Conservation (phyloP, 1,140 invertebrate genomes). For the Rhopalosiphum padi region DNA sequence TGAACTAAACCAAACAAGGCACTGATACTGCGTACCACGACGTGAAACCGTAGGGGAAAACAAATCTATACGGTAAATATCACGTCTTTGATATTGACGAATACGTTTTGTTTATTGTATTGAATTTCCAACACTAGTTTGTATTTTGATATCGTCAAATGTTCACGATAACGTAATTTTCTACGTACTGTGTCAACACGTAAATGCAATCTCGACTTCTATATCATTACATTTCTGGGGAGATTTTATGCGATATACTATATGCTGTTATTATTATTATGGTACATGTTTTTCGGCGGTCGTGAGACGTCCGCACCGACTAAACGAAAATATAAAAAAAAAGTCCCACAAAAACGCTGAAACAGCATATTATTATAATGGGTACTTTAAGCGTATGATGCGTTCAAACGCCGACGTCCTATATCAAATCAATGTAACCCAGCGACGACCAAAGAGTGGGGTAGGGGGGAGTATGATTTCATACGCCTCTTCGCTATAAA, state of each 20-base stretch:
- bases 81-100: slow-evolving; percentile 2
- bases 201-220: background rate
- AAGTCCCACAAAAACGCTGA: too few species aligned
- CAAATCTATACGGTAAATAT: background rate
- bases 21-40: background rate
- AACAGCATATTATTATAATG: too few species aligned
- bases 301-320: too few species aligned
- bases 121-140: background rate
- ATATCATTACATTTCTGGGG: background rate
- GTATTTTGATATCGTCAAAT: slow-evolving; percentile 3
- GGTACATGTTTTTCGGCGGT: too few species aligned
- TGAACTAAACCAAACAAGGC: background rate
- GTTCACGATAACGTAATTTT: slow-evolving; percentile 1
- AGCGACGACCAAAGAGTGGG: too few species aligned
- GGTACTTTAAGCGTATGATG: too few species aligned
- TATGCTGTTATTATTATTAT: too few species aligned
- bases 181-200: background rate
- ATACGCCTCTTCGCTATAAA: too few species aligned
- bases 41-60: background rate
- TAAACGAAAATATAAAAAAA: too few species aligned
- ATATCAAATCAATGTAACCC: too few species aligned
- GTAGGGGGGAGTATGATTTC: too few species aligned
- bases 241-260: background rate
- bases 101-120: slow-evolving; percentile 4
- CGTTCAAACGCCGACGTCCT: too few species aligned